A percentile compares a stretch with the other conserved stretches of the same genome.
Conservation (phyloP, 2,888 invertebrate species). For the Malthinus flaveolus region DNA sequence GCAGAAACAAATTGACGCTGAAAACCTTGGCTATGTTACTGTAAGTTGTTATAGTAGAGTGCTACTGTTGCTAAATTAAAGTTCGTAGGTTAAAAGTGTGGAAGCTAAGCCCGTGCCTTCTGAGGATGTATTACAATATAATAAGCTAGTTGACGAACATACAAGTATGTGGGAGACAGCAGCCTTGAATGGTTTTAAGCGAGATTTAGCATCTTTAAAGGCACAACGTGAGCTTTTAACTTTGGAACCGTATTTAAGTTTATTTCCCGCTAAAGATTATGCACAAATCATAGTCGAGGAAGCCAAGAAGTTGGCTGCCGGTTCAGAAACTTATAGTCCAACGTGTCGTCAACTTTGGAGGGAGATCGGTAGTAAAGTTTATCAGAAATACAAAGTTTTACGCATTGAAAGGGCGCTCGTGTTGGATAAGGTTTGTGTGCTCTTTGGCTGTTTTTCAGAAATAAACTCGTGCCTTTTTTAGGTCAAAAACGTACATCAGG, state of each 20-base stretch:
- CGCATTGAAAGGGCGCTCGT: constrained; percentile 68
- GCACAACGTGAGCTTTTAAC: constrained; percentile 53
- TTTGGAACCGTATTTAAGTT: constrained; percentile 48
- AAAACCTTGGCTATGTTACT: constrained; percentile 67
- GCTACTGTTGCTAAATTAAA: not conserved
- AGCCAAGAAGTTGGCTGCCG: constrained; percentile 69
- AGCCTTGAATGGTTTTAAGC: constrained; percentile 65
- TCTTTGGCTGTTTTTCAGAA: not conserved
- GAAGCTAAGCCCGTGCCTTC: constrained; percentile 39
- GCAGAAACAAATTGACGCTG: constrained; percentile 68
- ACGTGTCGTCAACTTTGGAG: constrained; percentile 66
- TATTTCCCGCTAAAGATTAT: constrained; percentile 53
- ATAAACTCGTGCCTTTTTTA: constrained; percentile 30
- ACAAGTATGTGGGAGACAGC: constrained; percentile 68
- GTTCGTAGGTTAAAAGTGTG: constrained; percentile 49
- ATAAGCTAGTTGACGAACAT: constrained; percentile 63
- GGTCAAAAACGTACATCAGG: constrained; percentile 44
- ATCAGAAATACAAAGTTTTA: constrained; percentile 68
- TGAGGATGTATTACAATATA: constrained; percentile 42
- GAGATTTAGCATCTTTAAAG: constrained; percentile 69
- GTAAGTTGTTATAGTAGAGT: constrained; percentile 58
- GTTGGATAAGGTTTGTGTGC: constrained; percentile 62
- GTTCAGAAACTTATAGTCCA: constrained; percentile 80
- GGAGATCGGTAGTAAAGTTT: constrained; percentile 71
- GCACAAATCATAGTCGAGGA: constrained; percentile 70